A percentile compares a stretch with the other conserved stretches of the same genome.
These are phyloP conservation scores for Danio kyathit DNA, from an alignment of 2,797 vertebrate species.

Conservation along the genomic window DNA sequence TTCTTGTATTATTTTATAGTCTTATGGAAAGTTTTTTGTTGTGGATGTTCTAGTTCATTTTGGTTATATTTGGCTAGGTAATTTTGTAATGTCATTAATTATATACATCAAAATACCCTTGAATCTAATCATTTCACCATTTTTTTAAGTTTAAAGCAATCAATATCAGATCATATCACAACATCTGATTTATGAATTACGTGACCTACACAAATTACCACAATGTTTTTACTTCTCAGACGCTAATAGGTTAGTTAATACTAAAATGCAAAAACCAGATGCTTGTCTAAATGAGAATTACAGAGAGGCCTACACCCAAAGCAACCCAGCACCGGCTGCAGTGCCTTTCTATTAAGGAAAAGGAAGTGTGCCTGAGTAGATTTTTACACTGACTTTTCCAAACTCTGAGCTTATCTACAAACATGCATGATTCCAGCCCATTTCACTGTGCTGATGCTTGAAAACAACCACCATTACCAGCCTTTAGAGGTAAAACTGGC, in stretches of 20 bases:
- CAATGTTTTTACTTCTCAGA: background rate
- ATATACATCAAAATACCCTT: too few relatives aligned
- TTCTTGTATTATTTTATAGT: too few relatives aligned
- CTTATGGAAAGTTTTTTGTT: too few relatives aligned
- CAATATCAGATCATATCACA: background rate
- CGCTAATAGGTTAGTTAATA: background rate
- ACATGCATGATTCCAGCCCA: slow-evolving; percentile 60
- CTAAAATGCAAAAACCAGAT: slow-evolving; percentile 1
- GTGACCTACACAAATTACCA: background rate
- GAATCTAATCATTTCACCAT: too few relatives aligned
- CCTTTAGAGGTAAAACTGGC: slow-evolving; percentile 5
- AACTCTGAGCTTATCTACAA: slow-evolving; percentile 59
- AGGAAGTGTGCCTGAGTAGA: slow-evolving; percentile 54
- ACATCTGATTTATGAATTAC: background rate
- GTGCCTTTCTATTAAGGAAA: slow-evolving; percentile 36
- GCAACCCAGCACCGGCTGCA: background rate
- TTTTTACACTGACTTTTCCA: slow-evolving; percentile 46
- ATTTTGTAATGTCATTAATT: too few relatives aligned
- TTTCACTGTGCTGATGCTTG: slow-evolving; percentile 52
- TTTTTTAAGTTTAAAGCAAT: too few relatives aligned
- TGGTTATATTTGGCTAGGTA: too few relatives aligned
- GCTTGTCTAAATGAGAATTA: slow-evolving; percentile 21
- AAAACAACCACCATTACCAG: slow-evolving; percentile 44
- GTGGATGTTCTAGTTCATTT: too few relatives aligned
- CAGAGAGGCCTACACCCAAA: slow-evolving; percentile 8